Evolutionary conservation across 2,888 invertebrate species (phyloP).

Genomic region (Dryobotodes eremita): DNA sequence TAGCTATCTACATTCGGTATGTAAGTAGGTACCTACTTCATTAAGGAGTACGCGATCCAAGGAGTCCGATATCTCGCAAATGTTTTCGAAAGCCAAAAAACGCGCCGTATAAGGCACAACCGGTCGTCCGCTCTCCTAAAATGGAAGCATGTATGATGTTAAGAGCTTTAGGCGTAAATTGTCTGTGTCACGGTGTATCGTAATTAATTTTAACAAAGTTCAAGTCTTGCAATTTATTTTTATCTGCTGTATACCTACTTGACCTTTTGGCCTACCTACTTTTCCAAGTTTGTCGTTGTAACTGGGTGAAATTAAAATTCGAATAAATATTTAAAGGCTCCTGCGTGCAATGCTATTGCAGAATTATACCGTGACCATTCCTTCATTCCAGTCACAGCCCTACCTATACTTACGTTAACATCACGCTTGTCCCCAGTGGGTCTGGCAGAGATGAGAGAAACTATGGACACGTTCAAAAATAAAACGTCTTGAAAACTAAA

Average conservation of each 20-base stretch:
- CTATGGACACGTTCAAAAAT: neutral
- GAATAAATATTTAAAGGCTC: constrained; percentile 49
- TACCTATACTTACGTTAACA: neutral
- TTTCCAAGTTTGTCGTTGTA: constrained; percentile 51
- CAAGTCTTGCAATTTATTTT: constrained; percentile 73
- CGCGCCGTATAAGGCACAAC: constrained; percentile 81
- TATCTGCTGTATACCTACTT: constrained; percentile 63
- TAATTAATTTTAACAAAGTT: constrained; percentile 83
- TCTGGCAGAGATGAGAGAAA: neutral
- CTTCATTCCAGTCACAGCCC: constrained; percentile 3
- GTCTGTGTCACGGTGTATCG: constrained; percentile 79
- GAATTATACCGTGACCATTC: constrained; percentile 34
- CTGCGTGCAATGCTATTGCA: constrained; percentile 20
- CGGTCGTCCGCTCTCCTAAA: constrained; percentile 79
- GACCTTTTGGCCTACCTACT: constrained; percentile 65
- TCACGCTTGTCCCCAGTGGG: neutral
- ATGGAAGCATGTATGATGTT: constrained; percentile 81
- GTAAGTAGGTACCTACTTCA: constrained; percentile 67
- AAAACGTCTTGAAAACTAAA: neutral
- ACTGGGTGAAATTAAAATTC: constrained; percentile 47
- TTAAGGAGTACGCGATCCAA: constrained; percentile 69
- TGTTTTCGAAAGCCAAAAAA: constrained; percentile 88
- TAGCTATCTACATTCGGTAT: constrained; percentile 53
- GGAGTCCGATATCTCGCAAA: constrained; percentile 75
- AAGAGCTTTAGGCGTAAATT: constrained; percentile 83